Evolutionary conservation across 1,140 invertebrate genomes (phyloP).

Genomic region (Caenorhabditis inopinata): DNA sequence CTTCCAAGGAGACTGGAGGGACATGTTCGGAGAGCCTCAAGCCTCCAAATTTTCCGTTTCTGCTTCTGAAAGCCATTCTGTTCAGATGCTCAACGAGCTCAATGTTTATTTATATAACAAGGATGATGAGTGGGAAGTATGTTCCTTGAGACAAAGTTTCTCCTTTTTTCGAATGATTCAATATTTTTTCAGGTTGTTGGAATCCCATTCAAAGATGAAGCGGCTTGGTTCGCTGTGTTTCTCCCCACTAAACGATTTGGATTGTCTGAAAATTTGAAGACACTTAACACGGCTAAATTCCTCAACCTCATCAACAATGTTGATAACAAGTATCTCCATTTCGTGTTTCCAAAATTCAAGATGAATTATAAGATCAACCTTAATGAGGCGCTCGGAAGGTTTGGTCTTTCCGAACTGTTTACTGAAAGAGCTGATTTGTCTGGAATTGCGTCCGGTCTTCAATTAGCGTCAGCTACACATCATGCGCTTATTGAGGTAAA

Average conservation of each 20-base stretch:
- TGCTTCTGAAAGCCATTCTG: not conserved
- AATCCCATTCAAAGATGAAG: constrained; percentile 23
- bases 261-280: not conserved
- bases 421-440: constrained; percentile 1
- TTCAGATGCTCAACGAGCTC: not conserved
- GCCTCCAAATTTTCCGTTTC: not conserved
- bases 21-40: not conserved
- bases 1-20: constrained; percentile 14
- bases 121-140: not conserved
- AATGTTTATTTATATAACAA: not conserved
- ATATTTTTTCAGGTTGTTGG: not conserved
- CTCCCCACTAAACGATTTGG: not conserved
- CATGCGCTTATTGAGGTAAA: not conserved
- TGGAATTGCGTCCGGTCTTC: not conserved
- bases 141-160: too few species aligned
- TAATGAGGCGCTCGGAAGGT: not conserved
- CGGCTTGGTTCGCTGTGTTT: not conserved
- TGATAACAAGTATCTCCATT: not conserved
- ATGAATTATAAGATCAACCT: not conserved
- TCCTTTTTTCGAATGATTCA: too few species aligned
- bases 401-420: not conserved
- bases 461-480: not conserved
- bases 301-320: constrained; percentile 7
- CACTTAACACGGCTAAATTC: not conserved
- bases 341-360: not conserved